Conservation (phyloP, 2,888 invertebrate species). For the Meghimatium bilineatum region DNA sequence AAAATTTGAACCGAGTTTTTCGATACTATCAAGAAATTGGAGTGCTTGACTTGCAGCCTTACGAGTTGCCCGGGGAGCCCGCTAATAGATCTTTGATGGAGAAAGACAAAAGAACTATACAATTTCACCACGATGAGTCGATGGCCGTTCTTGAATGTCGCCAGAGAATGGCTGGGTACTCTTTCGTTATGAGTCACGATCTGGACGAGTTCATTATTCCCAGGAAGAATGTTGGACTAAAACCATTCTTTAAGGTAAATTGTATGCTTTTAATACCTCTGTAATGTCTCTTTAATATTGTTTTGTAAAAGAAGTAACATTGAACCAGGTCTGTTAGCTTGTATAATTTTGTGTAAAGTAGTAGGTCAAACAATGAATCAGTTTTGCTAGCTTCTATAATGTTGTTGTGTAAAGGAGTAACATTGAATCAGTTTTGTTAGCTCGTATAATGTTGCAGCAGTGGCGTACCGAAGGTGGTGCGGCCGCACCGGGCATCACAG, state of each 20-base stretch:
- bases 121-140: constrained; percentile 54
- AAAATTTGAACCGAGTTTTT: constrained; percentile 27
- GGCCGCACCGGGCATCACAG: no score
- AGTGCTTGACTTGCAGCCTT: constrained; percentile 45
- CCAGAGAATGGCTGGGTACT: constrained; percentile 51
- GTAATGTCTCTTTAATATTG: no score
- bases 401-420: no score
- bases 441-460: no score
- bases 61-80: constrained; percentile 45
- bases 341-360: no score
- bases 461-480: no score
- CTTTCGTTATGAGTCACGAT: constrained; percentile 50
- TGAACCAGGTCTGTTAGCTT: no score
- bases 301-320: no score
- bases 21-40: constrained; percentile 44
- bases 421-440: no score
- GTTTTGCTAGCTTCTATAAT: no score
- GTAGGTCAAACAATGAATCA: no score
- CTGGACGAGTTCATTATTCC: constrained; percentile 55
- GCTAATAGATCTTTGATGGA: constrained; percentile 33
- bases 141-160: constrained; percentile 54
- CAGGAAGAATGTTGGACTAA: constrained; percentile 35
- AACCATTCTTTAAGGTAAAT: constrained; percentile 48
- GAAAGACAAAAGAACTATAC: background rate
- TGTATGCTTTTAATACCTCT: background rate